These are phyloP conservation scores for Butorides virescens DNA, from an alignment of 2,113 vertebrate genomes.

Conservation along the genomic window DNA sequence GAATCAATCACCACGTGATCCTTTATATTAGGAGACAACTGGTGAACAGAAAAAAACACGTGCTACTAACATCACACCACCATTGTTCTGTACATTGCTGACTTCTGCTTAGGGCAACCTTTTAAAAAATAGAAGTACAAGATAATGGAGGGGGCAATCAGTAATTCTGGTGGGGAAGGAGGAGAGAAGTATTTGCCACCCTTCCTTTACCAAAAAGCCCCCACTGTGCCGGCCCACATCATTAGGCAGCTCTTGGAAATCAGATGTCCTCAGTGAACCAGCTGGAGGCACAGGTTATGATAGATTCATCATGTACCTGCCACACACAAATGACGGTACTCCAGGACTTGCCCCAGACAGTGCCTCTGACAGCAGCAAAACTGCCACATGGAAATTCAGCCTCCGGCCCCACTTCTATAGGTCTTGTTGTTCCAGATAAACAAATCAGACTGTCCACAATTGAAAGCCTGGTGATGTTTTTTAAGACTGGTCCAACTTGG, in stretches of 20 bases:
- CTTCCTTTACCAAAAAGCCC: background rate
- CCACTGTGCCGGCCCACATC: background rate
- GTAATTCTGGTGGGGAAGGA: background rate
- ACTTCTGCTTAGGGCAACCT: background rate
- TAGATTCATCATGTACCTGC: background rate
- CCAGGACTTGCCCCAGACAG: background rate
- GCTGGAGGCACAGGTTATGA: background rate
- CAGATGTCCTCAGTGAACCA: background rate
- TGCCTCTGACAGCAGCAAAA: background rate
- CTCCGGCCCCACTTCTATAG: background rate
- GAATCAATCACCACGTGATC: background rate
- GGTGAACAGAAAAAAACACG: background rate
- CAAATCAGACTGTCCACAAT: background rate
- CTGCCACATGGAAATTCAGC: background rate
- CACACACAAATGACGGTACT: background rate
- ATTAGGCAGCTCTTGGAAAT: background rate
- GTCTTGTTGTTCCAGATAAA: background rate
- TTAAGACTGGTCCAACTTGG: background rate
- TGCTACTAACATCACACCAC: background rate
- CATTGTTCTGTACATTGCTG: background rate
- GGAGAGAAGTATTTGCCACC: background rate
- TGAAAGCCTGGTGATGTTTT: background rate
- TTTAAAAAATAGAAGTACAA: background rate
- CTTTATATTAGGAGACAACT: background rate
- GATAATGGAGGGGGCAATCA: background rate